Evolutionary conservation across 2,888 invertebrate genomes (phyloP), one percentile per base, ranked within the genome.

Genomic region (Tinea pellionella): DNA sequence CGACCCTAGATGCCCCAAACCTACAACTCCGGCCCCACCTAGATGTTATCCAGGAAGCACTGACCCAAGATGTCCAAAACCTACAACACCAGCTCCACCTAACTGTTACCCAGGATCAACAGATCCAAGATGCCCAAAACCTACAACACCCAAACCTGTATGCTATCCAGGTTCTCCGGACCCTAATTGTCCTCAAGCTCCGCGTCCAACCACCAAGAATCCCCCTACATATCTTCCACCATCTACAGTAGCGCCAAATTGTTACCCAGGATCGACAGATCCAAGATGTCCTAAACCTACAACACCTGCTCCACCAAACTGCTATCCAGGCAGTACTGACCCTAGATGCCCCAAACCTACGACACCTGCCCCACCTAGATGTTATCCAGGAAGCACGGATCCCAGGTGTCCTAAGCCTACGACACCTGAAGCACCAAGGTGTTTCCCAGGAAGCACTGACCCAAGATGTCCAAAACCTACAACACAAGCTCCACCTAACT

Each of bases 371-470:
- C 62, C 64, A 65, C 64, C 73, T 63, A 61, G 65, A 62, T 64
- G 66, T 59, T 66, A 61, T 62, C 64, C 66, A 29, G 66, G 65
- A 1, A 62, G 60, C 15, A 61, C 61, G 8, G 73, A 75, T 64
- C 73, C 74, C 0, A 64, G 75, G 18, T 78, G 78, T 47, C 74
- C 62, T 63, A 12, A 64, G 61, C 66, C 66, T 12, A 61, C 69
- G 8, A 64, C 67, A 1, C 18, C 64, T 0, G 47, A 72, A 63
- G 68, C 64, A 12, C 72, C 73, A 0, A 61, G 62, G 0, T 80
- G 78, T 56, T 81, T 67, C 59, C 79, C 77, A 3, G 79, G 77
- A 8, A 71, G 71, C 8, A 60, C 57, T 0, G 78, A 78, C 62
- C 72, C 74, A 0, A 65, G 73, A 29, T 78, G 76, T 61, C 71